phyloP scores from a whole-genome alignment of 37 sponge, comb jelly and placozoan species.

The Halisarca cf. caerulea region DNA sequence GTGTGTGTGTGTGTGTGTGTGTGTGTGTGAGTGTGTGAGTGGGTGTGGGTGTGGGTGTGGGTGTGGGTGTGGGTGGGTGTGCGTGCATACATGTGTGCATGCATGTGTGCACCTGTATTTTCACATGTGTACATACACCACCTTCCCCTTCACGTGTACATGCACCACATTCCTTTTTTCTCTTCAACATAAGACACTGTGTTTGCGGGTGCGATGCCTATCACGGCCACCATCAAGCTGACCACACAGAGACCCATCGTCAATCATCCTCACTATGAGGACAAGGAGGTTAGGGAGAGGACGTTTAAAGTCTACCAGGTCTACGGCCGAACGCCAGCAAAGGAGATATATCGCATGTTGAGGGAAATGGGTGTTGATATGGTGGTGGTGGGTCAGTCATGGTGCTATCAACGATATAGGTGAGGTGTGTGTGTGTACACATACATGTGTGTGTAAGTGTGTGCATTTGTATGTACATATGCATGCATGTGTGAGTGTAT shows the following conservation, averaged over 20 bases:
- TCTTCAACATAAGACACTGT: slow-evolving; percentile 51
- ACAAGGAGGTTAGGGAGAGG: slow-evolving; percentile 60
- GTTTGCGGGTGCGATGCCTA: slow-evolving; percentile 94
- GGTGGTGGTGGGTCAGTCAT: slow-evolving; percentile 78
- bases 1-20: no score
- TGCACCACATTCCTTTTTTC: no score
- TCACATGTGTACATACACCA: no score
- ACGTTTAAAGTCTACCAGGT: slow-evolving; percentile 84
- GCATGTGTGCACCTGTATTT: no score
- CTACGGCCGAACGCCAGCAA: slow-evolving; percentile 71
- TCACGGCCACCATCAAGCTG: slow-evolving; percentile 85
- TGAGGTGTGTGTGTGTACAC: slow-evolving; percentile 1
- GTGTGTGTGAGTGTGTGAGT: no score
- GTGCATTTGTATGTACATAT: slow-evolving; percentile 1
- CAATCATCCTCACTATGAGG: slow-evolving; percentile 97
- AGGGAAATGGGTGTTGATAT: slow-evolving; percentile 56
- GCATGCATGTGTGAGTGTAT: not conserved
- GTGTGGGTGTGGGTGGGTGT: no score
- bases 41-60: no score
- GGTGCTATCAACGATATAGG: slow-evolving; percentile 54
- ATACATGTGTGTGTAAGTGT: not conserved
- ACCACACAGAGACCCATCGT: slow-evolving; percentile 80
- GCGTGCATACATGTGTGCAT: no score
- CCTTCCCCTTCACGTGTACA: no score
- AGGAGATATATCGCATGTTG: slow-evolving; percentile 58